Conservation (phyloP, 64 coral and sea anemone species). For the Dendronephthya gigantea region DNA sequence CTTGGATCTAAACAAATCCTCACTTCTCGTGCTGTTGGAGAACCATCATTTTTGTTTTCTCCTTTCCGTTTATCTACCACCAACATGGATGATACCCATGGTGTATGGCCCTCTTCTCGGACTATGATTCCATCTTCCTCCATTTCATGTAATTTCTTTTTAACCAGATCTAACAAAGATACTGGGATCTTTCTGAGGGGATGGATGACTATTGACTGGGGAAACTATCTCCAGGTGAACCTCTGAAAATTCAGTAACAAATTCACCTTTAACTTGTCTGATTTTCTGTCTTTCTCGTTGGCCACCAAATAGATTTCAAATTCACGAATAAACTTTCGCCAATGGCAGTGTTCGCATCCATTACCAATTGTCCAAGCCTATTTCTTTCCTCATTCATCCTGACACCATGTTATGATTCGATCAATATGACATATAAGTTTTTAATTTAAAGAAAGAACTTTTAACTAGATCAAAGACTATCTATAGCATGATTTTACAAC, state of each 20-base stretch:
- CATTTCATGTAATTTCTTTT: neutral
- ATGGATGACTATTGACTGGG: neutral
- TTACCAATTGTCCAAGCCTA: conserved; percentile 27
- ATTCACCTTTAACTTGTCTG: conserved; percentile 13
- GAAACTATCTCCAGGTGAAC: neutral
- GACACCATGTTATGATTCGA: too few relatives aligned
- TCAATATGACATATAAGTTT: too few relatives aligned
- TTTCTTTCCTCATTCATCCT: too few relatives aligned
- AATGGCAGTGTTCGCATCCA: conserved; percentile 11
- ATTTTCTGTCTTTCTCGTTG: conserved; percentile 20
- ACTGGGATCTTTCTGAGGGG: neutral
- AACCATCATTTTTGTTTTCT: too few relatives aligned
- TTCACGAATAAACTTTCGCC: neutral
- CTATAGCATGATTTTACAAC: neutral
- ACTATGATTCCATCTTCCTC: neutral
- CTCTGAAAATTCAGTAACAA: conserved; percentile 40
- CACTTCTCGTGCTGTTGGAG: neutral
- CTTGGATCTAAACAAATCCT: neutral
- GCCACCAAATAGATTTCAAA: conserved; percentile 24
- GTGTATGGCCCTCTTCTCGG: neutral
- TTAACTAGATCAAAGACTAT: neutral
- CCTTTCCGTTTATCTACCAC: neutral
- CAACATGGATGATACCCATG: neutral
- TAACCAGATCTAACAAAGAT: neutral
- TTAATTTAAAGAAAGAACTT: neutral